Evolutionary conservation across 1,140 invertebrate genomes (phyloP), one percentile per base, ranked within the genome.

Genomic region (Magallana ariakensis): DNA sequence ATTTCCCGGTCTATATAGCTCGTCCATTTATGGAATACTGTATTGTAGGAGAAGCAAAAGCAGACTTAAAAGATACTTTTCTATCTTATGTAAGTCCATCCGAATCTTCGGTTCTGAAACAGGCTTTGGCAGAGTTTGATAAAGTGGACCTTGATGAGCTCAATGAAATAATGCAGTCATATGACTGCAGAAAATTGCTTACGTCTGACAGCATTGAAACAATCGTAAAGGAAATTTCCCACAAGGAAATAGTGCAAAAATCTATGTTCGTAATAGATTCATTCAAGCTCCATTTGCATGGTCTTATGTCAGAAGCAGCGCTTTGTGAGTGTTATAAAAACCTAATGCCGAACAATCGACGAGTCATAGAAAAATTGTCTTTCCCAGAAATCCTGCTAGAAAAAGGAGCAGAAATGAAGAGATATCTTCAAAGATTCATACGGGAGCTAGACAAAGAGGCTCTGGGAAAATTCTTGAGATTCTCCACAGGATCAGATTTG

Each of bases 211-310:
- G 84, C 60, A 66, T 87, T 56, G 53, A 54, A 66, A 16, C 6
- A 16, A 19, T 87, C 46, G 60, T 87, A 16, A n/a, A 55, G 15
- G 82, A 87, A 80, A 84, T 87, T 46, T 58, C 86, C 26, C 86
- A 87, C 66, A 87, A 83, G 15, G 60, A 87, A 56, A 46, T 87
- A 22, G 70, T 87, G 8, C 86, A 87, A 33, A 84, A 81, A 56
- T 53, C 86, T 56, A 87, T 80, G 70, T 87, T 87, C 55, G 53
- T 87, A 54, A 82, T 60, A 13, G 83, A 87, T 26, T 70, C 22
- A 16, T 87, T 82, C 57, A 87, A 87, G 58, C 26, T 83, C 10
- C 57, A 60, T 56, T 15, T 83, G 16, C 57, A 62, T 46, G 60
- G n/a, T 46, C 57, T 19, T n/a, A 53, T 85, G 16, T 9, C 33